Percentiles rank a stretch among this genome's conserved stretches.
Evolutionary conservation across 2,888 invertebrate species (phyloP).

Genomic region (Drosophila siamana): DNA sequence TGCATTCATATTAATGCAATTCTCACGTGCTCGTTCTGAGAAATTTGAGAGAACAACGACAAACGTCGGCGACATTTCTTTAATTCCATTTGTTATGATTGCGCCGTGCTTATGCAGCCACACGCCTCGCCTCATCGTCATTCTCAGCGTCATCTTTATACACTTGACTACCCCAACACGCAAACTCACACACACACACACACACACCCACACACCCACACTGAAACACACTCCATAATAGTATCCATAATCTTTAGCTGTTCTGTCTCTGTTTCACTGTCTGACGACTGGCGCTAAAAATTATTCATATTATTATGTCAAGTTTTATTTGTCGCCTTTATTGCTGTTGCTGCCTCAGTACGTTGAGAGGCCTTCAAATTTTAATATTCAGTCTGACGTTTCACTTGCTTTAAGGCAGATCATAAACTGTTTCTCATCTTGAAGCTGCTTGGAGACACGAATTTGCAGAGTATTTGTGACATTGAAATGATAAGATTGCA

Average conservation of each 20-base stretch:
- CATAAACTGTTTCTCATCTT: neutral
- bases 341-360: slow-evolving; percentile 28
- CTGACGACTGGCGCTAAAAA: slow-evolving; percentile 33
- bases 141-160: slow-evolving; percentile 37
- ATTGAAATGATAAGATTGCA: neutral
- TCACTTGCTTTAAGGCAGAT: neutral
- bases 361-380: slow-evolving; percentile 68
- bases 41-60: slow-evolving; percentile 24
- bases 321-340: slow-evolving; percentile 61
- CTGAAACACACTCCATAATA: slow-evolving; percentile 49
- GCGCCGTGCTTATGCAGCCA: slow-evolving; percentile 74
- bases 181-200: neutral
- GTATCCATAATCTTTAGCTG: slow-evolving; percentile 67
- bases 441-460: neutral
- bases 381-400: slow-evolving; percentile 38
- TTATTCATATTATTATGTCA: slow-evolving; percentile 69
- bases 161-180: slow-evolving; percentile 27
- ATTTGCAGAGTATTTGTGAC: neutral
- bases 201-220: neutral
- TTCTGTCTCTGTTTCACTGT: slow-evolving; percentile 5
- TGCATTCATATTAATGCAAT: slow-evolving; percentile 79
- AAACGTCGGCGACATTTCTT: slow-evolving; percentile 67
- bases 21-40: slow-evolving; percentile 76
- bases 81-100: slow-evolving; percentile 75
- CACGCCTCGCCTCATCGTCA: slow-evolving; percentile 53